phyloP scores from a whole-genome alignment of 1,140 invertebrate species.

The Mya arenaria region DNA sequence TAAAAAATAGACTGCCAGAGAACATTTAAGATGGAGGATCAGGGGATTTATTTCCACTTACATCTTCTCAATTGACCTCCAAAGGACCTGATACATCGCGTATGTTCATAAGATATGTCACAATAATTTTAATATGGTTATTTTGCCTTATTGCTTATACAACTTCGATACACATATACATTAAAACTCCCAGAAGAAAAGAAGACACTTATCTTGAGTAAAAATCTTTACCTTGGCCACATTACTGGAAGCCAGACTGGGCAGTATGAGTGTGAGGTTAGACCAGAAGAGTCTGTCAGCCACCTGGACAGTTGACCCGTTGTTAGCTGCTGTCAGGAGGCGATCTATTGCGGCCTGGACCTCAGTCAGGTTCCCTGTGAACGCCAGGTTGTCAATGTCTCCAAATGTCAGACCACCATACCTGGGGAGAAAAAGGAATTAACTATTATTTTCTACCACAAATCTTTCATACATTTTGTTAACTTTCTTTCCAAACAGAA shows the following conservation, averaged over 20 bases:
- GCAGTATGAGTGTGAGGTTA: slow-evolving; percentile 62
- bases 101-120: too few species aligned
- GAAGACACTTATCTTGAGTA: neutral
- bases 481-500: neutral
- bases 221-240: slow-evolving; percentile 67
- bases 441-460: neutral
- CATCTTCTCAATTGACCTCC: too few species aligned
- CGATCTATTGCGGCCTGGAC: slow-evolving; percentile 59
- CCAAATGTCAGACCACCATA: slow-evolving; percentile 82
- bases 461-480: neutral
- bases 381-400: slow-evolving; percentile 35
- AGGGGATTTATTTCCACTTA: too few species aligned
- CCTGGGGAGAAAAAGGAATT: slow-evolving; percentile 19
- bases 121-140: too few species aligned
- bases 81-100: too few species aligned
- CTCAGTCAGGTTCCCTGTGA: slow-evolving; percentile 70
- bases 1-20: too few species aligned
- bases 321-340: slow-evolving; percentile 65
- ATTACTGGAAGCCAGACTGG: slow-evolving; percentile 59
- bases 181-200: neutral
- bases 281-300: slow-evolving; percentile 53
- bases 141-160: too few species aligned
- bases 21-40: too few species aligned
- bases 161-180: too few species aligned
- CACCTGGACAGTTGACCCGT: slow-evolving; percentile 58